Base-by-base conservation (phyloP, 2,888 invertebrate species). In the Epicampocera succincta region DNA sequence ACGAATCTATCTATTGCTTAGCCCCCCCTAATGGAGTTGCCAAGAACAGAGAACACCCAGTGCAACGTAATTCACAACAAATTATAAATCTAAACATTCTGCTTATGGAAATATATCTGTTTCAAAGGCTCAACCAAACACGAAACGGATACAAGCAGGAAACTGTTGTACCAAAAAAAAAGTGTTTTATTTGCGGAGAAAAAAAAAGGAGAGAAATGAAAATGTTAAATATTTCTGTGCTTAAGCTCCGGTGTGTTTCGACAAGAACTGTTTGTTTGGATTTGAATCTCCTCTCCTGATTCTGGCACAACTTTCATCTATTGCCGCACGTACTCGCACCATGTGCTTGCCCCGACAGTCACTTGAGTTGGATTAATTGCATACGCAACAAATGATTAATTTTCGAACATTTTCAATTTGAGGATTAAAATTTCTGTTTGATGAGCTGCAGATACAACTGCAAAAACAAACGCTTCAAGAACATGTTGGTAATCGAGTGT, bases 331-430 rank as follows among this genome's bases (percentile, higher is more conserved):
- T n/a, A 56, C 15, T 13, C 17, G 38, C 21, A 40, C 50, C n/a
- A 80, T 66, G 19, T 74, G 72, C 80, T 81, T 61, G 60, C 72
- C 69, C 82, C 82, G 84, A 83, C 85, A 86, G 78, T 84, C 85
- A 86, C 84, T 85, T 85, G 85, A 86, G 84, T 85, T 84, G 84
- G 85, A 85, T 85, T 86, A 86, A 85, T 85, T 85, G 85, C 85
- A 81, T 84, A 75, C 85, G 85, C 82, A 82, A 71, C 80, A 86
- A 86, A 88, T 87, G 88, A 89, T 89, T 88, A 87, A 89, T 89
- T 89, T 83, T 86, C 85, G 86, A 86, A 87, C 78, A 78, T 88
- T 88, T 87, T 87, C 82, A 85, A 86, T 84, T 86, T 84, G 80
- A 84, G 85, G 85, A 85, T 86, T 85, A 84, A 84, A 85, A 76